A percentile compares a stretch with the other conserved stretches of the same genome.
Conservation (phyloP, 1,140 invertebrate genomes). For the Brachionus plicatilis region DNA sequence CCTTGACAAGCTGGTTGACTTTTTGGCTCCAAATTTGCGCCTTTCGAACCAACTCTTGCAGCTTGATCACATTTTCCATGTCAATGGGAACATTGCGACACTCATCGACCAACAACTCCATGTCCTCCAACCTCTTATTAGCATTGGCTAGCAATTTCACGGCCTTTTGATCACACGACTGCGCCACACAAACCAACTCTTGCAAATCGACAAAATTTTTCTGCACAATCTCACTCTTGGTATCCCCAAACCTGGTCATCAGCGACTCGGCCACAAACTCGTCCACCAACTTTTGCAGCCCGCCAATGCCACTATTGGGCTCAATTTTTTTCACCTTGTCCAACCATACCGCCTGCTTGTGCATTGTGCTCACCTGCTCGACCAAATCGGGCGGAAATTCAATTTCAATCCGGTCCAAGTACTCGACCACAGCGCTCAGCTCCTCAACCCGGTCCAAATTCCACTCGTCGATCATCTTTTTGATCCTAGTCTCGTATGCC, state of each 20-base stretch:
- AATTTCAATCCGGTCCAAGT: background rate
- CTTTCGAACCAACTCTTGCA: background rate
- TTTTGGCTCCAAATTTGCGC: background rate
- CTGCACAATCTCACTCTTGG: background rate
- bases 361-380: background rate
- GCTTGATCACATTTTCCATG: background rate
- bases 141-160: background rate
- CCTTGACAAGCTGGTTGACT: background rate
- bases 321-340: slow-evolving; percentile 4
- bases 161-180: slow-evolving; percentile 4
- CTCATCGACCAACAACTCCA: background rate
- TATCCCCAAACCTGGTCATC: background rate
- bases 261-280: background rate
- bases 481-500: background rate
- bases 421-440: background rate
- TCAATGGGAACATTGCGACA: background rate
- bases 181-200: background rate
- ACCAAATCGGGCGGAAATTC: background rate
- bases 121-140: background rate
- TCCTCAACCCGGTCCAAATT: background rate
- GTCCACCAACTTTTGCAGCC: background rate
- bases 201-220: slow-evolving; percentile 27
- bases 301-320: background rate
- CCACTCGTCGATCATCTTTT: background rate
- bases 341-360: slow-evolving; percentile 10